Percentiles rank a stretch among this genome's conserved stretches.
Evolutionary conservation across 2,797 vertebrate species (phyloP).

Genomic region (Diglossa cyanea): DNA sequence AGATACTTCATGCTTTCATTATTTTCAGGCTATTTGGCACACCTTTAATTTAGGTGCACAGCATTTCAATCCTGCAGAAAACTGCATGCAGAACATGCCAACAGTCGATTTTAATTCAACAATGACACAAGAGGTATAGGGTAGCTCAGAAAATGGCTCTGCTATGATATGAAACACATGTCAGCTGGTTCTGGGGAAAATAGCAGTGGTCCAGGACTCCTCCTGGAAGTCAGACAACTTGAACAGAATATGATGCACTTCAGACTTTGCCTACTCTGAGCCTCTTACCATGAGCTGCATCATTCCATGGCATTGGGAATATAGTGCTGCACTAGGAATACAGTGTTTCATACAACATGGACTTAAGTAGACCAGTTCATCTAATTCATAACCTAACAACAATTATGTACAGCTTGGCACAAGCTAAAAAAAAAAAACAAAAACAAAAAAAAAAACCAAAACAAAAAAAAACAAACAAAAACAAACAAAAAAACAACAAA

Average conservation of each 20-base stretch:
- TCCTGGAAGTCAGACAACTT: background rate
- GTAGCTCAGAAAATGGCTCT: background rate
- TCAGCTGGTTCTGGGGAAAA: background rate
- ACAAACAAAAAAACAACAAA: too few relatives aligned
- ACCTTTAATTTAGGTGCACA: background rate
- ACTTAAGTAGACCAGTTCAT: too few relatives aligned
- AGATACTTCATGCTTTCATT: background rate
- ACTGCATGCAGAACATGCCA: background rate
- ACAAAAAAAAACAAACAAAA: too few relatives aligned
- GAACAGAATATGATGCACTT: background rate
- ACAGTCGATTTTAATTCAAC: background rate
- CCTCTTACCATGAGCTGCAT: background rate
- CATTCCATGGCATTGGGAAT: background rate
- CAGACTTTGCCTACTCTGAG: background rate
- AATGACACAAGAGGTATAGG: background rate
- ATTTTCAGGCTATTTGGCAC: conserved; percentile 17
- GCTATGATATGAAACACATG: background rate
- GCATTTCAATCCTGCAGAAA: conserved; percentile 13
- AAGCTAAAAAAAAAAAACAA: background rate
- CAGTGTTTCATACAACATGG: background rate
- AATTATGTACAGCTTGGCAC: background rate
- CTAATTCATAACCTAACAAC: background rate
- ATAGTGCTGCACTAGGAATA: background rate
- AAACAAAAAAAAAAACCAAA: too few relatives aligned
- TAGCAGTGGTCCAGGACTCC: background rate